These are phyloP conservation scores for Entelurus aequoreus DNA, from an alignment of 2,113 vertebrate species.

Conservation along the genomic window DNA sequence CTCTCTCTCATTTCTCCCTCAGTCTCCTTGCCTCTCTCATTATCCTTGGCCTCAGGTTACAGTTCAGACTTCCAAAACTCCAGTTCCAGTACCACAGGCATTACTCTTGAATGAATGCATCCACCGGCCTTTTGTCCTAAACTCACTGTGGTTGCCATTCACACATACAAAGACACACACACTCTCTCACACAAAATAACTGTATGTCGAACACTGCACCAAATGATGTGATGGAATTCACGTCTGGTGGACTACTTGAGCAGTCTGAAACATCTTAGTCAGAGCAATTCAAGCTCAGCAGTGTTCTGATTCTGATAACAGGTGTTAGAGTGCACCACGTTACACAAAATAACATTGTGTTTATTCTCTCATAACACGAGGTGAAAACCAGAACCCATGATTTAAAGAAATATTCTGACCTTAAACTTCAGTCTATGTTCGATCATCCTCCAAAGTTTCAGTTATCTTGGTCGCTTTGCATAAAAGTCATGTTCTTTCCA, in stretches of 20 bases:
- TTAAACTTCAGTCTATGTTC: too few species aligned
- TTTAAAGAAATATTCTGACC: too few species aligned
- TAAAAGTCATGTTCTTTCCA: too few species aligned
- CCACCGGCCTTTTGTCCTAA: conserved; percentile 27
- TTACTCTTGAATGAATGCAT: conserved; percentile 50
- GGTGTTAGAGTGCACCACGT: not conserved
- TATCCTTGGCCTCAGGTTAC: conserved; percentile 68
- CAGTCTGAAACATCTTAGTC: conserved; percentile 12
- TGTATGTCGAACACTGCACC: not conserved
- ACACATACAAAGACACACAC: conserved; percentile 1
- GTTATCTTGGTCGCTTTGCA: too few species aligned
- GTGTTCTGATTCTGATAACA: conserved; percentile 1
- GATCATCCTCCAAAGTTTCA: too few species aligned
- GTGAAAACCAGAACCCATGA: too few species aligned
- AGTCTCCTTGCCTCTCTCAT: conserved; percentile 26
- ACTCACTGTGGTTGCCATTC: conserved; percentile 33
- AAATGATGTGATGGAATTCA: conserved; percentile 26
- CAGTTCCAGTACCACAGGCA: conserved; percentile 37
- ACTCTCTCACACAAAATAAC: not conserved
- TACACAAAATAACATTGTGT: not conserved
- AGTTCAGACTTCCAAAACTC: conserved; percentile 55
- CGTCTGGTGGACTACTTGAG: conserved; percentile 12
- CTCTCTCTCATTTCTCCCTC: conserved; percentile 11
- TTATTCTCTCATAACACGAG: too few species aligned
- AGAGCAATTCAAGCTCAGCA: conserved; percentile 22